Base-by-base conservation (phyloP, 1,140 invertebrate genomes). In the Scaptodrosophila lebanonensis region DNA sequence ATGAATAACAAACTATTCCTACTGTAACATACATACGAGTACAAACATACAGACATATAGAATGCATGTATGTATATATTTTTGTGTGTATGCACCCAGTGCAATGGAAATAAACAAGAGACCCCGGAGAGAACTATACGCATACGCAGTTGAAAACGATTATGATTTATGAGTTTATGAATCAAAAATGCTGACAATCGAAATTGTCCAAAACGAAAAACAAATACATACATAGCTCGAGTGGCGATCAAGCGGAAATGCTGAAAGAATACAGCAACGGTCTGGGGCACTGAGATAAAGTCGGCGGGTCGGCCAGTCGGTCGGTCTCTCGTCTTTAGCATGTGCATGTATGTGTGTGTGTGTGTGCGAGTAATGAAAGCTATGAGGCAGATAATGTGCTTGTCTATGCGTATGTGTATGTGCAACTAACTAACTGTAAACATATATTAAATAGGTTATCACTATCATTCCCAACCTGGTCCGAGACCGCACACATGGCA, bases 391-490 rank as follows among this genome's bases (percentile, higher is more conserved):
- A 70, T 66, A 75, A 61, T 65, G 65, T 54, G n/a, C n/a, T n/a
- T n/a, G n/a, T n/a, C n/a, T n/a, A n/a, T n/a, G n/a, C n/a, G n/a
- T n/a, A n/a, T n/a, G n/a, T n/a, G n/a, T n/a, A n/a, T n/a, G 38
- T 40, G 48, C 53, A 45, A 72, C 72, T 79, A 77, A 79, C 64
- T 65, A 52, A 63, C 58, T 63, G 53, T 59, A 63, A 67, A 43
- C 59, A 20, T 49, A 42, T 71, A 63, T 49, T 51, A 77, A 68
- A 61, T 77, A 77, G 73, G 73, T 77, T 77, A 77, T 77, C 73
- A 68, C 60, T 79, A 77, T 71, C 66, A 64, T 60, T 72, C 62
- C 52, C 20, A 36, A 60, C 39, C 62, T 27, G 40, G 22, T 49
- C 33, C 38, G 38, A 44, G 18, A 12, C 42, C 43, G 15, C 30